Conservation (phyloP, 2,113 vertebrate species). For the Lepidiolamprologus cunningtoni region DNA sequence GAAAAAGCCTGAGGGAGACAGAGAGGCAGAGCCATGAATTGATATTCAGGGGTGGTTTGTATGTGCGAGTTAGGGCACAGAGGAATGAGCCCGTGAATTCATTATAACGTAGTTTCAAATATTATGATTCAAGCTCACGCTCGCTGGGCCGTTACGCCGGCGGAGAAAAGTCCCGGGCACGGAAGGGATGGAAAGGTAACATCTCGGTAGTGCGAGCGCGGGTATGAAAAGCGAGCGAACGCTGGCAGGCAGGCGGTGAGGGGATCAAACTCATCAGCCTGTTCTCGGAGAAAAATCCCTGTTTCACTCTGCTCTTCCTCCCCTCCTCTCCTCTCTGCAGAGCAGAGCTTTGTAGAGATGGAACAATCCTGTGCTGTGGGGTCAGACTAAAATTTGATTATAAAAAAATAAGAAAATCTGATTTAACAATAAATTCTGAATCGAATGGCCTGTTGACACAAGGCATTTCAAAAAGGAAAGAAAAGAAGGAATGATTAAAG, state of each 20-base stretch:
- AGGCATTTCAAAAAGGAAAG: not conserved
- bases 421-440: not conserved
- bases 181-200: conserved; percentile 16
- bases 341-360: not conserved
- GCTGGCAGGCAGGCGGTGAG: not conserved
- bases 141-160: not conserved
- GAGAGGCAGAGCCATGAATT: conserved; percentile 3
- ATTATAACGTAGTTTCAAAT: conserved; percentile 40
- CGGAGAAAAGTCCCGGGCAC: not conserved
- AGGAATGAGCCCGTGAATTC: conserved; percentile 44
- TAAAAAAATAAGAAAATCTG: not conserved
- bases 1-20: conserved; percentile 19
- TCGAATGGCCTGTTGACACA: not conserved
- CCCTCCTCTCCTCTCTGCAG: not conserved
- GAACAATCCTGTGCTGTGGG: not conserved
- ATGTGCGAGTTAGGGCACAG: not conserved
- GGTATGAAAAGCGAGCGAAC: not conserved
- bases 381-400: not conserved
- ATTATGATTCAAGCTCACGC: conserved; percentile 56
- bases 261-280: conserved; percentile 50
- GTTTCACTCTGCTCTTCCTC: not conserved
- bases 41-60: conserved; percentile 35
- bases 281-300: not conserved
- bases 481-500: not conserved
- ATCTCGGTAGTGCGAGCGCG: not conserved